Evolutionary conservation across 2,113 vertebrate species (phyloP).

Genomic region (Hippoglossus stenolepis): DNA sequence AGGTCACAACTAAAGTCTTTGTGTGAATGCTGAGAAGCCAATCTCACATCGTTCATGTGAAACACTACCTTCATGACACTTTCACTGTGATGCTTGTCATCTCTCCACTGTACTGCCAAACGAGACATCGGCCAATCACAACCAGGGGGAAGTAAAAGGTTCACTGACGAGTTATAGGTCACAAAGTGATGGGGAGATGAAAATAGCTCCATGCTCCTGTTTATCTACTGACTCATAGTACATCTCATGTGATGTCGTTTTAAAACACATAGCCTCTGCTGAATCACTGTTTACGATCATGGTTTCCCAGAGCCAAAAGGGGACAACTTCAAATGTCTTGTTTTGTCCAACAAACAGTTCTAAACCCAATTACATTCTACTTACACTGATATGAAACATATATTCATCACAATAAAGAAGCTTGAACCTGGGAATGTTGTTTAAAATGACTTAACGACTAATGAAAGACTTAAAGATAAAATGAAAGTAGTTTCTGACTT

Average conservation of each 20-base stretch:
- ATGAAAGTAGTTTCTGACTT: neutral
- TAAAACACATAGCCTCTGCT: no score
- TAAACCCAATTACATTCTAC: neutral
- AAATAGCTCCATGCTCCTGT: neutral
- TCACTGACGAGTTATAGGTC: neutral
- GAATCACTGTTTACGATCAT: no score
- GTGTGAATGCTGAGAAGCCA: slow-evolving; percentile 7
- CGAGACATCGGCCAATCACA: slow-evolving; percentile 5
- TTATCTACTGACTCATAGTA: neutral
- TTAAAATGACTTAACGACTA: neutral
- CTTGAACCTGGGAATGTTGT: neutral
- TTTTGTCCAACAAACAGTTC: neutral
- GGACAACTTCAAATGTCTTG: neutral
- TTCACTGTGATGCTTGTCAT: slow-evolving; percentile 27
- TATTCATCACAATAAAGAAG: neutral
- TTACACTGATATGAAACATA: neutral
- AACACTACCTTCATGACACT: slow-evolving; percentile 23
- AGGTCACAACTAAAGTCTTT: neutral
- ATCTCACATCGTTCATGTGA: slow-evolving; percentile 26
- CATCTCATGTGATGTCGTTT: no score
- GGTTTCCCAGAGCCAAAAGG: neutral
- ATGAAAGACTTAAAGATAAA: neutral
- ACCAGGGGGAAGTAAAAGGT: neutral
- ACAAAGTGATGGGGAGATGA: neutral
- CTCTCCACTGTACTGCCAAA: neutral